These are phyloP conservation scores for Malaclemys terrapin DNA, from an alignment of 2,113 vertebrate species.

Conservation along the genomic window DNA sequence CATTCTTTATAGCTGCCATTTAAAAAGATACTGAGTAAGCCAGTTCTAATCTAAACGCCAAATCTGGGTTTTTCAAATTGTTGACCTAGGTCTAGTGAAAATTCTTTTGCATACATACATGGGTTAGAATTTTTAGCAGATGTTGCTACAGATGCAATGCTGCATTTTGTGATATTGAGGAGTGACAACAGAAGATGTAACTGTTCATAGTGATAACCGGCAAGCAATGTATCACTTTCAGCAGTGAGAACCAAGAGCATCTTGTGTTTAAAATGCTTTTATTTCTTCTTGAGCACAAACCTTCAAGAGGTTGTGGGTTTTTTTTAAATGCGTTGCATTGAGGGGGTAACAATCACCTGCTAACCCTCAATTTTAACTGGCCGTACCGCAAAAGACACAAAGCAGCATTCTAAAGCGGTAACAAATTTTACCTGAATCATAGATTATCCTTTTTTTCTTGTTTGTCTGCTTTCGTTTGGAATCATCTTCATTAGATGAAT, in stretches of 20 bases:
- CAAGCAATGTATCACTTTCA: background rate
- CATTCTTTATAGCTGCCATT: background rate
- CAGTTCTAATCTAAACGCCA: background rate
- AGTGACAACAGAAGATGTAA: background rate
- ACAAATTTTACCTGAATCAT: conserved; percentile 85
- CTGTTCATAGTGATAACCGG: background rate
- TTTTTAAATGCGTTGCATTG: background rate
- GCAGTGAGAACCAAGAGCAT: background rate
- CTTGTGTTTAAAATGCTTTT: background rate
- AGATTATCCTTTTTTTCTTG: conserved; percentile 89
- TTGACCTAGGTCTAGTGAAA: background rate
- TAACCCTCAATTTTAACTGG: background rate
- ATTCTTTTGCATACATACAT: background rate
- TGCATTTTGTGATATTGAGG: background rate
- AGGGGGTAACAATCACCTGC: background rate
- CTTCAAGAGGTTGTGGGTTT: background rate
- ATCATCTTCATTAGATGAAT: conserved; percentile 78
- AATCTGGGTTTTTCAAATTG: background rate
- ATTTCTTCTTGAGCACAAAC: background rate
- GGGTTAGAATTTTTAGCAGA: background rate
- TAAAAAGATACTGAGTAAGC: background rate
- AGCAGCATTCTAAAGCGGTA: background rate
- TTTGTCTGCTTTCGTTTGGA: conserved; percentile 76
- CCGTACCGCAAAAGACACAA: background rate
- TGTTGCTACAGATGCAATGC: background rate